phyloP scores from a whole-genome alignment of 2,797 vertebrate genomes.

The Hephaestus fuliginosus region DNA sequence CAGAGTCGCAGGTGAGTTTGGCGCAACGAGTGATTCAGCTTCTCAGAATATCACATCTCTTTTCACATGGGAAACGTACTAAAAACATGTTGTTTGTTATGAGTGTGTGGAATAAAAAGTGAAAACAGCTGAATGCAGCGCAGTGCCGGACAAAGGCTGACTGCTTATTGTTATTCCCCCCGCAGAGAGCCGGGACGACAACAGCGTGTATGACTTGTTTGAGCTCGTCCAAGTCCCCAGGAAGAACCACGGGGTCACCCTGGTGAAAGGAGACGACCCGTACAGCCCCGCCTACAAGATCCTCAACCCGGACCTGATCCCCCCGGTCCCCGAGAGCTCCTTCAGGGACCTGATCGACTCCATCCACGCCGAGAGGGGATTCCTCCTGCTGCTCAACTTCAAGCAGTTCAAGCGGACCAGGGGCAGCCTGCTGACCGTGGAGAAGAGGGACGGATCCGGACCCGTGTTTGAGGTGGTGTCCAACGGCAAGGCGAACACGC shows the following conservation, averaged over 20 bases:
- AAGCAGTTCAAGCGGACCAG: conserved; percentile 92
- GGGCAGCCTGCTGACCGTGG: conserved; percentile 93
- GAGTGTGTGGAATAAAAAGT: not conserved
- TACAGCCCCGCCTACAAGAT: conserved; percentile 92
- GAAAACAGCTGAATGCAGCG: conserved; percentile 9
- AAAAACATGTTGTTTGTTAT: not conserved
- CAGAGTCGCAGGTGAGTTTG: conserved; percentile 91
- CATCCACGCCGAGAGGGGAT: conserved; percentile 90
- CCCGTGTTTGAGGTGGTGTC: conserved; percentile 95
- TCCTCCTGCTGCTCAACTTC: conserved; percentile 93
- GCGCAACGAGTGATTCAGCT: not conserved
- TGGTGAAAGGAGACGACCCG: conserved; percentile 93
- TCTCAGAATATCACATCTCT: not conserved
- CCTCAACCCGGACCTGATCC: conserved; percentile 93
- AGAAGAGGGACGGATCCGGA: conserved; percentile 89
- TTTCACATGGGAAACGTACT: not conserved
- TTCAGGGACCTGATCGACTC: conserved; percentile 89
- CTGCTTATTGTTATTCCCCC: conserved; percentile 42
- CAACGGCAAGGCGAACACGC: conserved; percentile 94
- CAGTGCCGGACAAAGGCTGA: conserved; percentile 51
- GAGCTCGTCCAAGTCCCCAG: conserved; percentile 92
- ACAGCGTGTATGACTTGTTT: conserved; percentile 92
- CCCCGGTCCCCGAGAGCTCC: conserved; percentile 87
- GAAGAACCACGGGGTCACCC: conserved; percentile 92
- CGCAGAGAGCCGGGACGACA: conserved; percentile 88